Percentiles rank a stretch among this genome's conserved stretches.
These are phyloP conservation scores for Halictus ligatus DNA, from an alignment of 2,888 invertebrate genomes.

Conservation along the genomic window DNA sequence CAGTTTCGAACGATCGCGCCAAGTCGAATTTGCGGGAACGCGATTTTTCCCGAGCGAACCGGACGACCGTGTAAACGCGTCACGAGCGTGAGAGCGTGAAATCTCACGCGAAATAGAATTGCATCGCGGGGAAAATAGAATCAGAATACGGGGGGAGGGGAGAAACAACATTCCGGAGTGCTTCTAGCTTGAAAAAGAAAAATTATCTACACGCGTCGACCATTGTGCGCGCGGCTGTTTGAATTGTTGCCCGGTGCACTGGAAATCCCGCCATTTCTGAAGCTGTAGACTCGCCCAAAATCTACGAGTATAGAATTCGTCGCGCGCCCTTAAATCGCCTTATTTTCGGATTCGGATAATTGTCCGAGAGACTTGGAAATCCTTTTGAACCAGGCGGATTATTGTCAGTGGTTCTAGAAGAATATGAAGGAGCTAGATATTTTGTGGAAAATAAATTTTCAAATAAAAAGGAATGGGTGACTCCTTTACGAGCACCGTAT, in stretches of 20 bases:
- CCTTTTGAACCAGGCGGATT: too few relatives aligned
- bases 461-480: too few relatives aligned
- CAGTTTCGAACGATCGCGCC: slow-evolving; percentile 33
- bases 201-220: slow-evolving; percentile 9
- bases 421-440: too few relatives aligned
- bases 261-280: background rate
- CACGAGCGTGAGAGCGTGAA: slow-evolving; percentile 32
- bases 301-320: too few relatives aligned
- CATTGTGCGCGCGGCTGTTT: background rate
- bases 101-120: slow-evolving; percentile 41
- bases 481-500: too few relatives aligned
- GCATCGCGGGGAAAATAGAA: slow-evolving; percentile 41
- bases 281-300: background rate
- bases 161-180: background rate
- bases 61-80: slow-evolving; percentile 14
- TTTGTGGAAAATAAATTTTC: too few relatives aligned
- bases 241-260: background rate
- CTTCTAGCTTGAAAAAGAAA: background rate
- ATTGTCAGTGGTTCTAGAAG: too few relatives aligned
- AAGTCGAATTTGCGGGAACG: background rate
- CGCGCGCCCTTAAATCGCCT: too few relatives aligned
- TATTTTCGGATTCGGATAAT: background rate
- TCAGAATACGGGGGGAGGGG: background rate
- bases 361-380: background rate
- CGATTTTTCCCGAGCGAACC: background rate